These are phyloP conservation scores for Tragopan temminckii DNA, from an alignment of 2,797 vertebrate genomes.

Conservation along the genomic window DNA sequence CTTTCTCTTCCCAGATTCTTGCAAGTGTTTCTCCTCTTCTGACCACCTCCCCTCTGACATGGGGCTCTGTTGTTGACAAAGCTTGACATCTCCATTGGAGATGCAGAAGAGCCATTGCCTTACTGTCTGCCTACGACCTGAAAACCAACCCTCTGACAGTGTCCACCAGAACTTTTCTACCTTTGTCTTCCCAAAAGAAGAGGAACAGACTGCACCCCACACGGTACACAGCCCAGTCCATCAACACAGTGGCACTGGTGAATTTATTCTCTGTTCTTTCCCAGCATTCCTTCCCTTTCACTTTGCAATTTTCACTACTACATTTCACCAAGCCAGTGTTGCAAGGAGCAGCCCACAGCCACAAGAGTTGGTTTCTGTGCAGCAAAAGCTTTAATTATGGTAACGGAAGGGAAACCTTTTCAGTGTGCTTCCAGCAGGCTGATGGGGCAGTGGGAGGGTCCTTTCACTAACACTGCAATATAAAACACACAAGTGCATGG, in stretches of 20 bases:
- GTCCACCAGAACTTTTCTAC: background rate
- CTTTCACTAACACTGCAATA: background rate
- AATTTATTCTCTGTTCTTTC: background rate
- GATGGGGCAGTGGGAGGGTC: background rate
- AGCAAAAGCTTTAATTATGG: background rate
- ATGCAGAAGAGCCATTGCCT: background rate
- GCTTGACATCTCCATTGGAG: background rate
- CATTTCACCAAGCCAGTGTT: background rate
- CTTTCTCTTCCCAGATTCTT: background rate
- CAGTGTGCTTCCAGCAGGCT: background rate
- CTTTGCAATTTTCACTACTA: background rate
- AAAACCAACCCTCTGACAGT: background rate
- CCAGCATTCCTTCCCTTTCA: background rate
- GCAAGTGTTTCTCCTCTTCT: background rate
- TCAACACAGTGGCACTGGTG: background rate
- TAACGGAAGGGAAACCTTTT: conserved; percentile 1
- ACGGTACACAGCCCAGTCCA: background rate
- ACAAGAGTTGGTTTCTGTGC: background rate
- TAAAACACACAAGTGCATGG: background rate
- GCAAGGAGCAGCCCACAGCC: background rate
- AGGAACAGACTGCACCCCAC: background rate
- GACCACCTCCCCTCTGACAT: background rate
- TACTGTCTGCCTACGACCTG: accelerated
- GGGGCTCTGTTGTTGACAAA: background rate
- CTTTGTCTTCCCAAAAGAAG: accelerated